Conservation (phyloP, 2,797 vertebrate genomes). For the Molothrus aeneus region DNA sequence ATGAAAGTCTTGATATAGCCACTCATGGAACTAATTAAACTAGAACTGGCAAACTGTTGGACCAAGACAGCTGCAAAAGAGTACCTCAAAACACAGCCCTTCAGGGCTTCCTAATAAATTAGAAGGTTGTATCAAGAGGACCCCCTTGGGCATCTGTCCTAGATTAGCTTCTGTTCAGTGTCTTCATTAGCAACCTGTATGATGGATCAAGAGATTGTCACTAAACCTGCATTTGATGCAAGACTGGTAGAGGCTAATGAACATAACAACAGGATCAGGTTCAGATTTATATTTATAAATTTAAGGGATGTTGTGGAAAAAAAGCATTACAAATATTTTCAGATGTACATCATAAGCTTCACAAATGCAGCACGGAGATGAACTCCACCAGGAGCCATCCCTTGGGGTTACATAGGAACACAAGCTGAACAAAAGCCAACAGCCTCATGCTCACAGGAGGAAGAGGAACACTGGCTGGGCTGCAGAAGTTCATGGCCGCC, state of each 20-base stretch:
- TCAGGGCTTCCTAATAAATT: not conserved
- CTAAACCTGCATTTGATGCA: fast-evolving
- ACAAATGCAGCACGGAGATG: not conserved
- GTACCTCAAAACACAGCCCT: not conserved
- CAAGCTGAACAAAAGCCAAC: not conserved
- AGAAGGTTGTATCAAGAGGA: not conserved
- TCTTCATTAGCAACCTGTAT: not conserved
- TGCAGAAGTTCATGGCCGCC: not conserved
- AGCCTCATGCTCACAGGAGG: not conserved
- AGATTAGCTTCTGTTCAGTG: not conserved
- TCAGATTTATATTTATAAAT: not conserved
- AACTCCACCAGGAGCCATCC: not conserved
- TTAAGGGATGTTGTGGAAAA: not conserved
- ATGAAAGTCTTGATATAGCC: not conserved
- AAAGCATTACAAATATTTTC: not conserved
- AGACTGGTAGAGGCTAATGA: not conserved
- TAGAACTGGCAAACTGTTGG: not conserved
- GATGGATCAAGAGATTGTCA: not conserved
- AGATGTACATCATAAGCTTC: not conserved
- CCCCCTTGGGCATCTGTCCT: not conserved
- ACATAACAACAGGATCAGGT: not conserved
- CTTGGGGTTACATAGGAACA: not conserved
- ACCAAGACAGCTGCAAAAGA: not conserved
- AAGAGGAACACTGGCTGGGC: not conserved
- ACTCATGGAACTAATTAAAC: not conserved